Base-by-base conservation (phyloP, 2,797 vertebrate genomes). In the Monodelphis domestica region DNA sequence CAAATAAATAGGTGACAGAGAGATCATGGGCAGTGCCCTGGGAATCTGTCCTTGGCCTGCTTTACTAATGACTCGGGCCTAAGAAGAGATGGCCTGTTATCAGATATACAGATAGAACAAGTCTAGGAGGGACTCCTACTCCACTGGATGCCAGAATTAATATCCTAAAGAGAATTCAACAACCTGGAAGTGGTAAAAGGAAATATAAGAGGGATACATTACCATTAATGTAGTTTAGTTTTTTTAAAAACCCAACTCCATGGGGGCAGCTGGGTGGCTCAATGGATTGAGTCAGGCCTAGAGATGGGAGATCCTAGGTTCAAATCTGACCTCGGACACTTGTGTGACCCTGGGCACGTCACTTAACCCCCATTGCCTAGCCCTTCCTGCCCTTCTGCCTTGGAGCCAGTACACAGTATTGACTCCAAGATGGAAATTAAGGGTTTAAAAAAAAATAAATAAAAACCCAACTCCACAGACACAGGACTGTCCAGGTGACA, bases 181-280 rank as follows among this genome's bases (percentile, higher is more conserved):
- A 84, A 26, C 12, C 9, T 50, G 9, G 21, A 84, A 84, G 38
- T 50, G 70, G 15, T 50, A 50, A 84, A 84, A 84, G 26, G 70
- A 84, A 50, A 84, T 12, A 10, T 10, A 26, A 9, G 21, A 45
- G 70, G 38, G 52, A 78, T 63, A 94, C n/a, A 54, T 3, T 29
- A 96, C 78, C 94, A 94, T 63, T 90, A 56, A n/a, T 90, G 45
- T 92, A 91, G 89, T 26, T 59, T 0, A 93, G 78, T 28, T 30
- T 94, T 26, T 78, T 4, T 93, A 45, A 92, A 91, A 94, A 91
- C 12, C 78, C 38, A 45, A 45, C 38, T 45, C 70, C 21, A n/a
- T n/a, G n/a, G n/a, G n/a, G n/a, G n/a, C n/a, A n/a, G n/a, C n/a
- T n/a, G n/a, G n/a, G n/a, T n/a, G n/a, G n/a, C n/a, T n/a, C n/a